phyloP scores from a whole-genome alignment of 2,797 vertebrate genomes.

The Pseudomugil tenellus region DNA sequence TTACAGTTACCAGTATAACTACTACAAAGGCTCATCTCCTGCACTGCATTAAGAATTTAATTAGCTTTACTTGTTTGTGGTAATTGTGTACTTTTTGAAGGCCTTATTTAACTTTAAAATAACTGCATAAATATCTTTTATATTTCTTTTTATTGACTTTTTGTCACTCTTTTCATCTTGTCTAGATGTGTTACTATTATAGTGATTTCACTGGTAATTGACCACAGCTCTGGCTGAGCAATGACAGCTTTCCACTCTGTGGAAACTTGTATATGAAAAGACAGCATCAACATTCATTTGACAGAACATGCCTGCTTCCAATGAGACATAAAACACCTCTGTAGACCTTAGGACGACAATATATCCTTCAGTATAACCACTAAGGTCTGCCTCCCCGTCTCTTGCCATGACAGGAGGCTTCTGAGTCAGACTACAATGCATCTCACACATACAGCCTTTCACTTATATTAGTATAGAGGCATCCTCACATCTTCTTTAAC shows the following conservation, averaged over 20 bases:
- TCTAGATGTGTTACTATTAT: constrained; percentile 55
- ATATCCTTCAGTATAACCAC: constrained; percentile 35
- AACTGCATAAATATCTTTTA: constrained; percentile 1
- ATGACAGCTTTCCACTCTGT: constrained; percentile 51
- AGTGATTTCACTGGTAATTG: constrained; percentile 77
- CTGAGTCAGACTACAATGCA: constrained; percentile 41
- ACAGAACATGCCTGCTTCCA: constrained; percentile 43
- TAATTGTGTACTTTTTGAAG: neutral
- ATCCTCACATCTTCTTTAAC: neutral
- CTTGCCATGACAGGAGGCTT: constrained; percentile 35
- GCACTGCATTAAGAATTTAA: neutral
- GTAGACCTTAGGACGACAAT: constrained; percentile 28
- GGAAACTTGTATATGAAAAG: constrained; percentile 63
- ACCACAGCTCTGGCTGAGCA: constrained; percentile 68
- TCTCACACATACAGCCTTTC: constrained; percentile 34
- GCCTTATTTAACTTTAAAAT: constrained; percentile 15
- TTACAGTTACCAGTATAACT: constrained; percentile 9
- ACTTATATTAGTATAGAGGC: constrained; percentile 17
- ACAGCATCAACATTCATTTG: constrained; percentile 65
- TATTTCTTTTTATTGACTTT: constrained; percentile 19
- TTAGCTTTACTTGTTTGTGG: constrained; percentile 9
- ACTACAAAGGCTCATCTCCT: neutral
- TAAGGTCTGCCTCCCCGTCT: constrained; percentile 48
- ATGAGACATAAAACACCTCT: constrained; percentile 40
- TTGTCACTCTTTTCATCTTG: constrained; percentile 12